Conservation (phyloP, 2,797 vertebrate species). For the Avahi laniger region DNA sequence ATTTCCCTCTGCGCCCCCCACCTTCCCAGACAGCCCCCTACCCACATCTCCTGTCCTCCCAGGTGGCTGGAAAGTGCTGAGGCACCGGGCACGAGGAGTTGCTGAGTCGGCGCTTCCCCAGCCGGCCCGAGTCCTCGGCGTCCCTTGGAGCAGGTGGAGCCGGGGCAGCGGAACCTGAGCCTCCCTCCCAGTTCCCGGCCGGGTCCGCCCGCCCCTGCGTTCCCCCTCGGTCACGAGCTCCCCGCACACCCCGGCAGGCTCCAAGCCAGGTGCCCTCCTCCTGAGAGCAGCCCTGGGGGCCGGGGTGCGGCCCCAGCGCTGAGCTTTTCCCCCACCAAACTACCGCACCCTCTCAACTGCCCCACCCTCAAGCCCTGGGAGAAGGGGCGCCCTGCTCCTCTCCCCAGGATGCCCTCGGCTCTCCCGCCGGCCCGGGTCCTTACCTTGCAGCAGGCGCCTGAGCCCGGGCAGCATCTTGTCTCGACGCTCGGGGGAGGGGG, state of each 20-base stretch:
- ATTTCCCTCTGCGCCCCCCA: not conserved
- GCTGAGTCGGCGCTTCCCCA: slow-evolving; percentile 76
- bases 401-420: not conserved
- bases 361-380: not conserved
- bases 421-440: not conserved
- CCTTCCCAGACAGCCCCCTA: slow-evolving; percentile 2
- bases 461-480: slow-evolving; percentile 83
- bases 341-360: not conserved
- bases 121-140: slow-evolving; percentile 62
- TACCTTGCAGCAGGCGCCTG: slow-evolving; percentile 82
- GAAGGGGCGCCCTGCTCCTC: not conserved
- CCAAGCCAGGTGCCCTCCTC: not conserved
- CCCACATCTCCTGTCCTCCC: slow-evolving; percentile 32
- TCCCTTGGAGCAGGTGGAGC: slow-evolving; percentile 72
- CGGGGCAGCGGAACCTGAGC: slow-evolving; percentile 65
- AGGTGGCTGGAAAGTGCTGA: slow-evolving; percentile 76
- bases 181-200: not conserved
- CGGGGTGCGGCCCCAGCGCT: slow-evolving; percentile 39
- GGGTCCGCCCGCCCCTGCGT: not conserved
- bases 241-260: not conserved
- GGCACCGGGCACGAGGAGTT: slow-evolving; percentile 63
- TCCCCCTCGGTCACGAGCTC: slow-evolving; percentile 54
- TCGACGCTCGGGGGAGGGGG: slow-evolving; percentile 62
- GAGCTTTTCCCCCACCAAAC: not conserved
- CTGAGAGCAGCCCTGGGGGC: slow-evolving; percentile 1